Conservation (phyloP, 2,888 invertebrate genomes). For the Drosophila monieri region DNA sequence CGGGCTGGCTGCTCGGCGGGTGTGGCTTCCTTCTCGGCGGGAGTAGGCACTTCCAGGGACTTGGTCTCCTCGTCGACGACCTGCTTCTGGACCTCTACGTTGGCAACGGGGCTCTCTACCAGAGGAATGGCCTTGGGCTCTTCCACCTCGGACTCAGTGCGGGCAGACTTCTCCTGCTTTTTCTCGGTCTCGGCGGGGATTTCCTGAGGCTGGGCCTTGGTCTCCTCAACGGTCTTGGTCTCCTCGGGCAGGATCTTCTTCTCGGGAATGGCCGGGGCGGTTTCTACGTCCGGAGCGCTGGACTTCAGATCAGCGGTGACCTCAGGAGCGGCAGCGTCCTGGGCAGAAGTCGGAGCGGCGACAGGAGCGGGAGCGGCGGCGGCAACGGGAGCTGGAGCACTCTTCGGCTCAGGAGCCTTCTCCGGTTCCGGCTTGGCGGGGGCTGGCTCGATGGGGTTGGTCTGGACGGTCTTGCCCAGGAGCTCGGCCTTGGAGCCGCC, state of each 20-base stretch:
- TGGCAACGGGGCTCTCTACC: conserved; percentile 51
- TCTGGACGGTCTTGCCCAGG: conserved; percentile 37
- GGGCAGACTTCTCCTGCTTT: conserved; percentile 49
- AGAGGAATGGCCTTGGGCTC: conserved; percentile 62
- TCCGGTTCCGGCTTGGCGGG: conserved; percentile 48
- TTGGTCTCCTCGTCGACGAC: conserved; percentile 57
- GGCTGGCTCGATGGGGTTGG: conserved; percentile 42
- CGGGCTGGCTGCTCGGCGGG: conserved; percentile 58
- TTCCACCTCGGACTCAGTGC: conserved; percentile 51
- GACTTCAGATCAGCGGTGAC: conserved; percentile 47
- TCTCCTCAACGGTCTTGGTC: conserved; percentile 28
- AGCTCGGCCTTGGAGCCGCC: conserved; percentile 43
- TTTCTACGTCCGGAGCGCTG: conserved; percentile 62
- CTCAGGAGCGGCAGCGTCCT: conserved; percentile 41
- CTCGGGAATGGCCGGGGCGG: conserved; percentile 56
- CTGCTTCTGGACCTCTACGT: conserved; percentile 54
- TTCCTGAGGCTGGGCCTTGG: conserved; percentile 9
- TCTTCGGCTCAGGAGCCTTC: conserved; percentile 12
- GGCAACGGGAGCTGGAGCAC: conserved; percentile 16
- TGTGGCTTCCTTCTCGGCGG: conserved; percentile 48
- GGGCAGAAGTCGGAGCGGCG: conserved; percentile 4
- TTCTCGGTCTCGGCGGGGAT: conserved; percentile 23
- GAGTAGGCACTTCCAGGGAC: conserved; percentile 50
- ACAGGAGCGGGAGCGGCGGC: conserved; percentile 26
- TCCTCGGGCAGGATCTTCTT: conserved; percentile 43